Base-by-base conservation (phyloP, 1,140 invertebrate genomes). In the Scaptomyza pallida region DNA sequence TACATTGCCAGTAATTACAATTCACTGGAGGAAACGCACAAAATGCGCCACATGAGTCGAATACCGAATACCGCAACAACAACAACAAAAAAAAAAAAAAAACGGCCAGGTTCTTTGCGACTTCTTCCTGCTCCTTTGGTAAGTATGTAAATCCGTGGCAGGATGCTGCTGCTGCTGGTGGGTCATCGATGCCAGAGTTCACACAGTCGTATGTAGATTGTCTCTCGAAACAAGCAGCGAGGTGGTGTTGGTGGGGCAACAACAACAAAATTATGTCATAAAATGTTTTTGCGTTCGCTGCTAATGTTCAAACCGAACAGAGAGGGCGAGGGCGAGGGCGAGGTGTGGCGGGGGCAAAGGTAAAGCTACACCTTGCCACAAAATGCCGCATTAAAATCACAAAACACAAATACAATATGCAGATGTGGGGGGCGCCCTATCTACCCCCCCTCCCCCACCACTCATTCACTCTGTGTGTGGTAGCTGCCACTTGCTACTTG, bases 381-480 rank as follows among this genome's bases (percentile, higher is more conserved):
- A 81, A 81, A 81, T 81, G 78, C 78, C 78, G 78, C 78, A 82
- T 82, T 82, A 82, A 82, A 82, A 82, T 82, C 78, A 82, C 78
- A 82, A 82, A 82, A 82, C 78, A 82, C 81, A 82, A 82, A 82
- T 82, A 82, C 78, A 82, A 82, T 82, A 82, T 82, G 78, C 78
- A 73, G 75, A 45, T 54, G 68, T 0, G 21, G 21, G 23, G 23
- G 23, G 23, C 5, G 23, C n/a, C n/a, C n/a, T n/a, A n/a, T n/a
- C n/a, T n/a, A n/a, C n/a, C n/a, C n/a, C n/a, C n/a, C n/a, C n/a
- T n/a, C n/a, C n/a, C n/a, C n/a, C n/a, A n/a, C n/a, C n/a, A n/a
- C n/a, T n/a, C n/a, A n/a, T n/a, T n/a, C n/a, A n/a, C n/a, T n/a
- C n/a, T n/a, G n/a, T n/a, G n/a, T n/a, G n/a, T 26, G 3, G 5